Percentiles rank a stretch among this genome's conserved stretches.
Conservation (phyloP, 2,113 vertebrate genomes). For the Hystrix brachyura region DNA sequence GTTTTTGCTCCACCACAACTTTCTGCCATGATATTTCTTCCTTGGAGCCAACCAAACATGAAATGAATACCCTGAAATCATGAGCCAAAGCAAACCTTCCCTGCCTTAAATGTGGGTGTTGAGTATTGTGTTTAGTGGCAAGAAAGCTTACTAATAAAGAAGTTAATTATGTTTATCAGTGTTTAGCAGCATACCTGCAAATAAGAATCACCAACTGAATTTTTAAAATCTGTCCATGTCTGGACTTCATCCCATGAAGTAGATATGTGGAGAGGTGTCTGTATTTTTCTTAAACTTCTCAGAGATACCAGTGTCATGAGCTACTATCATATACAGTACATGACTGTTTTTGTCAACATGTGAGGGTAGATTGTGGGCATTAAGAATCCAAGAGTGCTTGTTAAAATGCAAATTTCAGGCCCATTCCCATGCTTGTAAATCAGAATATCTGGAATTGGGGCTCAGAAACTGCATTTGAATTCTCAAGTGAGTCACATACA, state of each 20-base stretch:
- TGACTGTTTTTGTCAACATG: not conserved
- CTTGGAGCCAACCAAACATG: not conserved
- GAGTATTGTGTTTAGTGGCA: not conserved
- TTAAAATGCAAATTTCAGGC: not conserved
- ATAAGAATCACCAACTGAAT: not conserved
- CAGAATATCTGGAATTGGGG: not conserved
- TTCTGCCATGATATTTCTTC: not conserved
- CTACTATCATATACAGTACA: not conserved
- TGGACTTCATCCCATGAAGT: not conserved
- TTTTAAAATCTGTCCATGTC: not conserved
- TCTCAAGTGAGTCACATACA: not conserved
- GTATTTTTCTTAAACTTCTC: slow-evolving; percentile 22
- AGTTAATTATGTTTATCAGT: not conserved
- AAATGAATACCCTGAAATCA: not conserved
- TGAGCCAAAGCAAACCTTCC: not conserved
- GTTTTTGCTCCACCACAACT: not conserved
- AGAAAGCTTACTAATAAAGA: not conserved
- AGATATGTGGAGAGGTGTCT: not conserved
- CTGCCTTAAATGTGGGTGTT: not conserved
- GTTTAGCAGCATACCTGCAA: not conserved
- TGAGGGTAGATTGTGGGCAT: not conserved
- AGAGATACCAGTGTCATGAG: not conserved
- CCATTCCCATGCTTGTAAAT: not conserved
- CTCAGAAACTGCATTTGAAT: not conserved
- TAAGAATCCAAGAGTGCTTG: not conserved